Evolutionary conservation across 37 sponge, comb jelly and placozoan species (phyloP).

Genomic region (Mnemiopsis leidyi): DNA sequence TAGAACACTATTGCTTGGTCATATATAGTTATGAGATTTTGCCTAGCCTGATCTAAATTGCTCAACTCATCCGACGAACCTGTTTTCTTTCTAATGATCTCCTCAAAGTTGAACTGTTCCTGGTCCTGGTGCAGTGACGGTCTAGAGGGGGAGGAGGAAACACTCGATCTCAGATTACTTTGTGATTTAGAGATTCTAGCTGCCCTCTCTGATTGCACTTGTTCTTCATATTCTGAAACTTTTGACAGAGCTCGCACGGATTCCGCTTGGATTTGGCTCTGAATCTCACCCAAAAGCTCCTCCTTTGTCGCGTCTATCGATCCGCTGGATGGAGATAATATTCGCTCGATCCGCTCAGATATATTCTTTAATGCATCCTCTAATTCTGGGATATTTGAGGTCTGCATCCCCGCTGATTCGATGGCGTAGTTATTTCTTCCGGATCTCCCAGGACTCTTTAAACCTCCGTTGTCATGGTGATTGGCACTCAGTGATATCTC

Average conservation of each 20-base stretch:
- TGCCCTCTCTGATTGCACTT: not conserved
- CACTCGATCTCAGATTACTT: no score
- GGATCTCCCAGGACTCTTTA: not conserved
- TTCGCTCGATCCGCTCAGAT: not conserved
- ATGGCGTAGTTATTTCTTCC: no score
- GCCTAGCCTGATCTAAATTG: no score
- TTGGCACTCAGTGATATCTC: not conserved
- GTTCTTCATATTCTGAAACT: not conserved
- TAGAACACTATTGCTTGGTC: no score
- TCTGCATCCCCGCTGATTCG: no score
- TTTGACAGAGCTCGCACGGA: not conserved
- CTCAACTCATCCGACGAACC: no score
- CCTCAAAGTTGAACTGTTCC: not conserved
- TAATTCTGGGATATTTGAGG: not conserved
- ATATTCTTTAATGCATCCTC: not conserved
- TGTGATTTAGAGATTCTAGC: not conserved
- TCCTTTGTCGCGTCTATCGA: not conserved
- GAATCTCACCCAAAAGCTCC: not conserved
- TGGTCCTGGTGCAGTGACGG: not conserved
- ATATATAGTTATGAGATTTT: no score
- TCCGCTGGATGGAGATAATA: not conserved
- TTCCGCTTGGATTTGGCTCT: not conserved
- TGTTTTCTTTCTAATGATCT: not conserved
- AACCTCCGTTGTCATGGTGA: not conserved
- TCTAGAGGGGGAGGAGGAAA: not conserved